A percentile compares a stretch with the other conserved stretches of the same genome.
Conservation (phyloP, 2,888 invertebrate species). For the Stenodema calcarata region DNA sequence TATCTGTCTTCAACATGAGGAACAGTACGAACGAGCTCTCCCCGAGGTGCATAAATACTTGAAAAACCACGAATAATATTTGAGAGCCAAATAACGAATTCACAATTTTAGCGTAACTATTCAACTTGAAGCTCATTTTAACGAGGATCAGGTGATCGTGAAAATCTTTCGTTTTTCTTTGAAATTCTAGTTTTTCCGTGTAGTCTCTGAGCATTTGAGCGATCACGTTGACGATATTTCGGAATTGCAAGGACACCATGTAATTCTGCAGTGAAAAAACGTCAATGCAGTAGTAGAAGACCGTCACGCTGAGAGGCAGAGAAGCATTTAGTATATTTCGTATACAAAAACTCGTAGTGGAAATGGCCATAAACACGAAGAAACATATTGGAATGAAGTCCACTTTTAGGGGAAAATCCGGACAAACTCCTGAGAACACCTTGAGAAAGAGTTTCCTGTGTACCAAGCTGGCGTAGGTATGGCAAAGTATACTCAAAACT, state of each 20-base stretch:
- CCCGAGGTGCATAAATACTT: not conserved
- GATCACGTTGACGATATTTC: not conserved
- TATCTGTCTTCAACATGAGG: not conserved
- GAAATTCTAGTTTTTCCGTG: not conserved
- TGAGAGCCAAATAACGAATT: not conserved
- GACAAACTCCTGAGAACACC: not conserved
- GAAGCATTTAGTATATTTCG: not conserved
- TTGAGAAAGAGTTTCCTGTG: not conserved
- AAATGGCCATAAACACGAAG: not conserved
- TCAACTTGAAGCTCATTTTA: not conserved
- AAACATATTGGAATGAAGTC: not conserved
- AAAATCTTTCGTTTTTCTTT: not conserved
- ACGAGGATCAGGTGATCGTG: not conserved
- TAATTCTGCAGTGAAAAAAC: not conserved
- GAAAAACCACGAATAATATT: not conserved
- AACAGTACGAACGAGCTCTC: not conserved
- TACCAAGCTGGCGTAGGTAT: not conserved
- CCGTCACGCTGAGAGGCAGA: not conserved
- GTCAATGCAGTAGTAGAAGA: not conserved
- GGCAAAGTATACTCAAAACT: not conserved
- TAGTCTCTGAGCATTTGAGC: not conserved
- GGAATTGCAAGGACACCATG: not conserved
- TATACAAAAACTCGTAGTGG: not conserved
- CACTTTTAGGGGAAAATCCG: not conserved
- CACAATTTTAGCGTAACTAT: not conserved